These are phyloP conservation scores for Dunckerocampus dactyliophorus DNA, from an alignment of 2,113 vertebrate genomes.

Conservation along the genomic window DNA sequence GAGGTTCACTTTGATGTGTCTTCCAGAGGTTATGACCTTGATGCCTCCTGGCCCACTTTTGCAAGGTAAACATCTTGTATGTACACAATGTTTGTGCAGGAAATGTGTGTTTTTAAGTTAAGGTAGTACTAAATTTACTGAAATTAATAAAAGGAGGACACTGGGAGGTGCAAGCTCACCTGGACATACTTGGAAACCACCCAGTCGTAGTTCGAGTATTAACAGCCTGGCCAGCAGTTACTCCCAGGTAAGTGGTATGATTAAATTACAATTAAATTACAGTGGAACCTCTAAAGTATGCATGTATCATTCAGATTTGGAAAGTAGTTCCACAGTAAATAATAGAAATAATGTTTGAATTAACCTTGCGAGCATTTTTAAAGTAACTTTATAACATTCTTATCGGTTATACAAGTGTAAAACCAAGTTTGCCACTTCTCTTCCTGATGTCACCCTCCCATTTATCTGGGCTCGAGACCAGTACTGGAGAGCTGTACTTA, in stretches of 20 bases:
- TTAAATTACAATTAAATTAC: too few relatives aligned
- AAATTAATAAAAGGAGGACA: conserved; percentile 75
- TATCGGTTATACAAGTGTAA: too few relatives aligned
- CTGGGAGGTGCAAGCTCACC: conserved; percentile 78
- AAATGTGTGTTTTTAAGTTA: background rate
- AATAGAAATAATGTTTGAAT: too few relatives aligned
- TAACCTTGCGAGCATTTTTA: too few relatives aligned
- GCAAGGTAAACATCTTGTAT: conserved; percentile 76
- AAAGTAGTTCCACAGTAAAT: too few relatives aligned
- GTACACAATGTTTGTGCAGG: background rate
- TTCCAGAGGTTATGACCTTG: conserved; percentile 89
- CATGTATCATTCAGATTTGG: too few relatives aligned
- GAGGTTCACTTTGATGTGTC: conserved; percentile 88
- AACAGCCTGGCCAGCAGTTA: conserved; percentile 90
- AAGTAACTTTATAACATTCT: too few relatives aligned
- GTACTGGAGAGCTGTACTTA: too few relatives aligned
- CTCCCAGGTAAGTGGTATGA: conserved; percentile 76
- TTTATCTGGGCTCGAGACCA: too few relatives aligned
- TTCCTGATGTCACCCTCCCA: too few relatives aligned
- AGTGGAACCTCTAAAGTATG: too few relatives aligned
- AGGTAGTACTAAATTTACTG: background rate
- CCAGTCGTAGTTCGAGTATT: conserved; percentile 93
- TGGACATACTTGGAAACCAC: conserved; percentile 85
- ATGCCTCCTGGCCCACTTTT: conserved; percentile 91
- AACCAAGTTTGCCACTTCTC: too few relatives aligned